Base-by-base conservation (phyloP, 2,888 invertebrate species). In the Meloe dianella region DNA sequence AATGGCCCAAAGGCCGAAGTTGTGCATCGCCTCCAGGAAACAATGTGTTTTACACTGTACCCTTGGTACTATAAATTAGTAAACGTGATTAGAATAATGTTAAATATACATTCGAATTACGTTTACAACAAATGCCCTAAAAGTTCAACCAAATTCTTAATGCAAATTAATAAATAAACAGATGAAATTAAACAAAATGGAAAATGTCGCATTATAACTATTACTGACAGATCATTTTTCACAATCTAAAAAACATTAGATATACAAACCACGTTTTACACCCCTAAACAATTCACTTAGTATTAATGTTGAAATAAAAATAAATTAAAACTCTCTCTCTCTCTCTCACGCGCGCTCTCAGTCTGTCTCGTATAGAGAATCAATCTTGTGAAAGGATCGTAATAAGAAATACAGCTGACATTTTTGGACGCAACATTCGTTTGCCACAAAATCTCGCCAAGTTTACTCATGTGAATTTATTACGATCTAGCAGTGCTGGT, bases 401-500 rank as follows among this genome's bases (percentile, higher is more conserved):
- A 54, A 54, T 24, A 54, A 54, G 24, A 54, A 22, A 54, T 20
- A 54, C 12, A 54, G 14, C 24, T 12, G 24, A 14, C 24, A 54
- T 54, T 54, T 54, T 41, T 17, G 9, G 10, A 47, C 47, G 20
- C 9, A 20, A 20, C 8, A 47, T 17, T 47, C 9, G 35, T 47
- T 47, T 47, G 20, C 47, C 20, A 47, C 7, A 20, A 20, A 4
- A 6, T 0, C 17, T n/a, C n/a, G 6, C 6, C 41, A 5, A 47
- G 47, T 47, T 20, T 20, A 3, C 20, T 9, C 47, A 20, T 47
- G 47, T 54, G 54, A 54, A 54, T 54, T 54, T 54, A 54, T 54
- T 22, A 54, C 6, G 10, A 54, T 24, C 24, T 24, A 1, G 24
- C 0, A 2, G n/a, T 6, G 14, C 6, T 17, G 17, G 22, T 7